These are phyloP conservation scores for Helicoverpa armigera DNA, from an alignment of 1,140 invertebrate species.

Conservation along the genomic window DNA sequence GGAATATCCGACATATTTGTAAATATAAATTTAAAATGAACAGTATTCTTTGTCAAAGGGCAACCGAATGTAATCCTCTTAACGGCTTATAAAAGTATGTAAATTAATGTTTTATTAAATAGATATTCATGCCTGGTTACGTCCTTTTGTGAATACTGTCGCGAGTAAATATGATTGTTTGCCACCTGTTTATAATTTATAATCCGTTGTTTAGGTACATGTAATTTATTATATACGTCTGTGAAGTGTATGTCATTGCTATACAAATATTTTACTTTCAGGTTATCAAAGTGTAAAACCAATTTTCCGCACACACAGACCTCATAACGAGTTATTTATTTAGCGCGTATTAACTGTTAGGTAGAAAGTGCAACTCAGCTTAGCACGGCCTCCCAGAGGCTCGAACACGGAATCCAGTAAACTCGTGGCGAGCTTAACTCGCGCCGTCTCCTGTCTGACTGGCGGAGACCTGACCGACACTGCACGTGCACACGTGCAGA, in stretches of 20 bases:
- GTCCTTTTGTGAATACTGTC: neutral
- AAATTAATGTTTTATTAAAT: slow-evolving; percentile 11
- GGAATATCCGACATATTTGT: neutral
- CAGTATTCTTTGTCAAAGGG: neutral
- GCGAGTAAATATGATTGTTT: too few species aligned
- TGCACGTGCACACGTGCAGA: neutral
- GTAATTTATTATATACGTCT: too few species aligned
- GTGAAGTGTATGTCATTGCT: too few species aligned
- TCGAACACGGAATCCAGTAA: slow-evolving; percentile 9
- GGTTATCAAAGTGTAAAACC: neutral
- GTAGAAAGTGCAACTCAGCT: neutral
- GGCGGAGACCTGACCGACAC: neutral
- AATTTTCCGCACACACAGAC: too few species aligned
- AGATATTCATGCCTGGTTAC: neutral
- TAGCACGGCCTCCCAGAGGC: neutral
- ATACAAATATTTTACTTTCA: neutral
- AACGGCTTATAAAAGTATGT: slow-evolving; percentile 9
- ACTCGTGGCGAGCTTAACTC: slow-evolving; percentile 12
- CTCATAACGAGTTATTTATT: neutral
- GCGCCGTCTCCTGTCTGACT: slow-evolving; percentile 5
- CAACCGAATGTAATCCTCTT: slow-evolving; percentile 10
- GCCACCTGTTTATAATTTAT: neutral
- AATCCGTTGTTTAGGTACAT: neutral
- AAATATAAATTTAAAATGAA: slow-evolving; percentile 19
- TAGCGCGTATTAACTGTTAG: neutral